Evolutionary conservation across 2,888 invertebrate genomes (phyloP).

Genomic region (Loripinus fragilis): DNA sequence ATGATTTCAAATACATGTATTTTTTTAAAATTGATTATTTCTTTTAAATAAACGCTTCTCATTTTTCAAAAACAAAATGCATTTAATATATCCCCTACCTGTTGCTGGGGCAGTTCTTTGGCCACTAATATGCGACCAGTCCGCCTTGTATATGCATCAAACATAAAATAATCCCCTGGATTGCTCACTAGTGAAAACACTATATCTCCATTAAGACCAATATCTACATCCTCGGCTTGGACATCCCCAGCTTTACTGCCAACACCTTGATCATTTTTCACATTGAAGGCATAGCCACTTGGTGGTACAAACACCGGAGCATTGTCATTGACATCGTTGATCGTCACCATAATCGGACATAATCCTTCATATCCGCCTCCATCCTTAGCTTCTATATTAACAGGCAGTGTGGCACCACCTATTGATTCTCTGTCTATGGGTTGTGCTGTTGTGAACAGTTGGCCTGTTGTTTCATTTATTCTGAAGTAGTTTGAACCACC

Average conservation of each 20-base stretch:
- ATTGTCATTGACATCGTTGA: constrained; percentile 74
- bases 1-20: too few relatives aligned
- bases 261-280: constrained; percentile 31
- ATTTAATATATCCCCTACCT: constrained; percentile 13
- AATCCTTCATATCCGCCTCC: constrained; percentile 98
- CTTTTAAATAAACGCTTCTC: too few relatives aligned
- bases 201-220: constrained; percentile 93
- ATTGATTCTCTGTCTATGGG: constrained; percentile 91
- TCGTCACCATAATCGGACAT: constrained; percentile 90
- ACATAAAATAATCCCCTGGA: constrained; percentile 95
- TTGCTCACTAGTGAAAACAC: constrained; percentile 86
- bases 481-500: constrained; percentile 87
- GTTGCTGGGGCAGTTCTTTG: constrained; percentile 88
- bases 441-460: constrained; percentile 89
- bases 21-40: too few relatives aligned
- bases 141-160: constrained; percentile 89
- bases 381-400: constrained; percentile 98
- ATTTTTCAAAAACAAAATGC: too few relatives aligned
- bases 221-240: constrained; percentile 98
- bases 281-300: constrained; percentile 21
- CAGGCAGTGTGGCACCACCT: constrained; percentile 59
- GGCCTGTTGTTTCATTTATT: constrained; percentile 97
- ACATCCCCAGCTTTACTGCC: constrained; percentile 86
- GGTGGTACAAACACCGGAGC: constrained; percentile 66
- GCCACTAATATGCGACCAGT: constrained; percentile 98